phyloP scores from a whole-genome alignment of 2,113 vertebrate species.

The Glaucomys volans region DNA sequence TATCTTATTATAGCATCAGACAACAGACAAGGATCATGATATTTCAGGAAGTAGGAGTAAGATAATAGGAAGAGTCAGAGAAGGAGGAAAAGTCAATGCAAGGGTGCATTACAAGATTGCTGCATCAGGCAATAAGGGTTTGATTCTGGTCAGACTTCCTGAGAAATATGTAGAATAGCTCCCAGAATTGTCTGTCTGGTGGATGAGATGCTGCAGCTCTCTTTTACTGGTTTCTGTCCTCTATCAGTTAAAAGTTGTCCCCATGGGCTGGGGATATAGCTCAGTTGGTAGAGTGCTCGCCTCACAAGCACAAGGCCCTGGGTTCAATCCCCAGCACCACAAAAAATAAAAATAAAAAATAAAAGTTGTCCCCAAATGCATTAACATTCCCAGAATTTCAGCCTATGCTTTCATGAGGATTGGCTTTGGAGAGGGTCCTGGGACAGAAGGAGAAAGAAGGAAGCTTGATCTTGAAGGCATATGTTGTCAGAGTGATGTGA shows the following conservation, averaged over 20 bases:
- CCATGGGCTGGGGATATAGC: no score
- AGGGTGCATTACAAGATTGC: not conserved
- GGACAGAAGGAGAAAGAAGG: not conserved
- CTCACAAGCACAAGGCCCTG: no score
- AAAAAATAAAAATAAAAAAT: no score
- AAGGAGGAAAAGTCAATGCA: not conserved
- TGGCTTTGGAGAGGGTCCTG: not conserved
- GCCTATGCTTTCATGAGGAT: not conserved
- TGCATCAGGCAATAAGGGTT: not conserved
- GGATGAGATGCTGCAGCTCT: not conserved
- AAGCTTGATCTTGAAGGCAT: not conserved
- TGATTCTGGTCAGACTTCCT: constrained; percentile 15
- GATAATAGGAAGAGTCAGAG: not conserved
- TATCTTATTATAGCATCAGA: not conserved
- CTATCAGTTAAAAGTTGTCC: not conserved
- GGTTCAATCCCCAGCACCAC: no score
- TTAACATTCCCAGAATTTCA: not conserved
- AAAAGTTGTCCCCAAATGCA: not conserved
- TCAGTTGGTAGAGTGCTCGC: no score
- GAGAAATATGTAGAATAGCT: not conserved
- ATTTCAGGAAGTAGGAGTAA: not conserved
- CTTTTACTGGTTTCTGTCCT: not conserved
- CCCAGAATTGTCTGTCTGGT: not conserved
- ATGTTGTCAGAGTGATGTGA: not conserved
- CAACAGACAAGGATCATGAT: not conserved